Evolutionary conservation across 1,140 invertebrate genomes (phyloP).

Genomic region (Mya arenaria): DNA sequence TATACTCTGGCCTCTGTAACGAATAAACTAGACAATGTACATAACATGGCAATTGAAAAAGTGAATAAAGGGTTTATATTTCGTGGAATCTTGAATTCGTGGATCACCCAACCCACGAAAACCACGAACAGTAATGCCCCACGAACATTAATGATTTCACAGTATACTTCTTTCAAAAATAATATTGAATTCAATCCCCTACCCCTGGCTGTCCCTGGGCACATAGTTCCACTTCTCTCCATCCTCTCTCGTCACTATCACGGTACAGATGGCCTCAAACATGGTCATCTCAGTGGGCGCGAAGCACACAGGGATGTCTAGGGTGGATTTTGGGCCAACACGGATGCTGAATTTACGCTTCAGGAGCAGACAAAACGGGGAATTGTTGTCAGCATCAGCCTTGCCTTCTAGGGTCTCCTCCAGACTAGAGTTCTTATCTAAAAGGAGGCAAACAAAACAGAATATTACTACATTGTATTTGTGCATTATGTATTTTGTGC

Average conservation of each 20-base stretch:
- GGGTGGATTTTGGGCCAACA: slow-evolving; percentile 77
- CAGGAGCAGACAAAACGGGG: slow-evolving; percentile 78
- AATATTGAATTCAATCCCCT: slow-evolving; percentile 22
- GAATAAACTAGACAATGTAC: too few relatives aligned
- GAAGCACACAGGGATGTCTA: slow-evolving; percentile 81
- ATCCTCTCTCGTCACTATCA: slow-evolving; percentile 74
- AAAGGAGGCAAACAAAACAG: too few relatives aligned
- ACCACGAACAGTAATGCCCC: too few relatives aligned
- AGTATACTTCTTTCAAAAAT: too few relatives aligned
- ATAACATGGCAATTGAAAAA: too few relatives aligned
- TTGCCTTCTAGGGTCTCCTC: slow-evolving; percentile 53
- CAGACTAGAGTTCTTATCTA: slow-evolving; percentile 58
- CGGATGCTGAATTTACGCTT: slow-evolving; percentile 72
- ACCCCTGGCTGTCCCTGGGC: slow-evolving; percentile 67
- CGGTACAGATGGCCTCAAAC: slow-evolving; percentile 75
- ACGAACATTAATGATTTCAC: too few relatives aligned
- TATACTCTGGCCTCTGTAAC: too few relatives aligned
- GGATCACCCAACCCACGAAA: too few relatives aligned
- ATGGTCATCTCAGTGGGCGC: slow-evolving; percentile 77
- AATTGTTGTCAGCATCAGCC: slow-evolving; percentile 45
- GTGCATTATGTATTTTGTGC: too few relatives aligned
- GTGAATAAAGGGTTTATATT: too few relatives aligned
- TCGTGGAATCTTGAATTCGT: too few relatives aligned
- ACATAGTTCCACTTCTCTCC: slow-evolving; percentile 71
- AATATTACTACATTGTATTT: too few relatives aligned